A percentile compares a stretch with the other conserved stretches of the same genome.
Evolutionary conservation across 1,140 invertebrate species (phyloP).

Genomic region (Temnothorax curvispinosus): DNA sequence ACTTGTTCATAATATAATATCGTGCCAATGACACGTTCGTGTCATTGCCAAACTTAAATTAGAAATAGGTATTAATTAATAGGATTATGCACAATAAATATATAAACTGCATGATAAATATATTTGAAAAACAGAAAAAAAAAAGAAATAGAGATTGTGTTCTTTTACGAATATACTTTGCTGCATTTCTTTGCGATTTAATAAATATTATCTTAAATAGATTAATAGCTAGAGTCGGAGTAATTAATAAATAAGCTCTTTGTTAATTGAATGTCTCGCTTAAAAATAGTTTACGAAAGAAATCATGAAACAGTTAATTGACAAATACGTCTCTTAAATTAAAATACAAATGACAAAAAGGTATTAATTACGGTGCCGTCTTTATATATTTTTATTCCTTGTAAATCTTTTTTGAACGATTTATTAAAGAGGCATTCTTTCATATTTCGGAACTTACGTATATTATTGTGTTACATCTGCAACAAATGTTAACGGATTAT

Average conservation of each 20-base stretch:
- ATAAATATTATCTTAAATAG: conserved; percentile 1
- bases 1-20: conserved; percentile 14
- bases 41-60: not conserved
- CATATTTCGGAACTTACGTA: not conserved
- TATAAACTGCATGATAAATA: not conserved
- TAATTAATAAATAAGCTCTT: conserved; percentile 10
- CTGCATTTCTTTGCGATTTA: not conserved
- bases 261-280: not conserved
- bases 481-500: not conserved
- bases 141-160: not conserved
- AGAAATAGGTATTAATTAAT: conserved; percentile 53
- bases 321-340: not conserved
- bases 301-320: not conserved
- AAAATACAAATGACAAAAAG: not conserved
- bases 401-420: not conserved
- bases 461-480: not conserved
- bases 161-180: not conserved
- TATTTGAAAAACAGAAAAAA: not conserved
- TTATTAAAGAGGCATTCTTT: not conserved
- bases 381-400: not conserved
- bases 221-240: not conserved
- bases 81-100: not conserved
- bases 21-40: not conserved
- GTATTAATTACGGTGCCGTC: not conserved
- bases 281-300: not conserved